Percentiles rank a stretch among this genome's conserved stretches.
Evolutionary conservation across 2,888 invertebrate species (phyloP).

Genomic region (Acrobasis consociella): DNA sequence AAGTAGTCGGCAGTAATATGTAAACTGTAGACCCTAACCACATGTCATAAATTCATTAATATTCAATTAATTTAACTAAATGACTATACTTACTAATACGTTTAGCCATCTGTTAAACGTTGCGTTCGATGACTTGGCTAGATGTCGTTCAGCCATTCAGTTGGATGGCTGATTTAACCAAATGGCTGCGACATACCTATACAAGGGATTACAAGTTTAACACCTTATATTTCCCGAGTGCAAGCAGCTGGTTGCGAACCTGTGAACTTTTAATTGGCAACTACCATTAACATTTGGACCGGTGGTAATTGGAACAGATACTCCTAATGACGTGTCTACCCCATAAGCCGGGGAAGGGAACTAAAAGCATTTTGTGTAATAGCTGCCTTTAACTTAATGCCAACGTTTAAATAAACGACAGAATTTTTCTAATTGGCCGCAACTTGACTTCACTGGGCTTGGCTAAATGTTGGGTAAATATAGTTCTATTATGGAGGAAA

Average conservation of each 20-base stretch:
- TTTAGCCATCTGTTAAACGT: too few species aligned
- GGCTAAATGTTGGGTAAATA: not conserved
- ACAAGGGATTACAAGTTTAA: slow-evolving; percentile 1
- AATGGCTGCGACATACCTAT: too few species aligned
- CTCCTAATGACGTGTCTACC: slow-evolving; percentile 34
- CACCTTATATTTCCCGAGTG: slow-evolving; percentile 1
- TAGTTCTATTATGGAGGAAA: too few species aligned
- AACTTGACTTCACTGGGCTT: slow-evolving; percentile 15
- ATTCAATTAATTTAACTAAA: too few species aligned
- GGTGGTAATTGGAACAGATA: slow-evolving; percentile 32
- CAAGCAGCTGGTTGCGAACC: slow-evolving; percentile 2
- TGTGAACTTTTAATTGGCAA: slow-evolving; percentile 22
- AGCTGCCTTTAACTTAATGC: slow-evolving; percentile 34
- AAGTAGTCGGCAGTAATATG: too few species aligned
- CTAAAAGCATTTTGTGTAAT: slow-evolving; percentile 36
- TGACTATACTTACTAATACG: too few species aligned
- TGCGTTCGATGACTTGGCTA: too few species aligned
- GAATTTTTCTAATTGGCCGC: slow-evolving; percentile 28
- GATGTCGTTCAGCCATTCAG: too few species aligned
- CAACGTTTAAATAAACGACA: slow-evolving; percentile 29
- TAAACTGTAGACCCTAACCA: too few species aligned
- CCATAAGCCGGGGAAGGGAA: slow-evolving; percentile 29
- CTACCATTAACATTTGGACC: slow-evolving; percentile 26
- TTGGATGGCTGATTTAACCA: too few species aligned
- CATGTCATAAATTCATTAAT: too few species aligned